Evolutionary conservation across 1,140 invertebrate species (phyloP), one percentile per base, ranked within the genome.

Genomic region (Drosophila ambigua): DNA sequence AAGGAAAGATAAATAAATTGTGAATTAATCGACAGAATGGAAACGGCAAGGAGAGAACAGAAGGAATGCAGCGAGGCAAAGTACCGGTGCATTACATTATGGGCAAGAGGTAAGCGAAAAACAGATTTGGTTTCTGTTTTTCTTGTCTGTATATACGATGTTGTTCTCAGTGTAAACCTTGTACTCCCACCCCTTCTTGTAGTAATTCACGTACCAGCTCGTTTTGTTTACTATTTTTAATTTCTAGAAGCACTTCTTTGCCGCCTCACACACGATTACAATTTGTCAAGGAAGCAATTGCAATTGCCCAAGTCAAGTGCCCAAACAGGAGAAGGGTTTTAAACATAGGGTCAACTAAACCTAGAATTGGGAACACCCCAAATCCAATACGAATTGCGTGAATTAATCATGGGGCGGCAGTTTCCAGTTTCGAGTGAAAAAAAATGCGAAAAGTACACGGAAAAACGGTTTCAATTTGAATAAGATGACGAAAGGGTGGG

Each of bases 361-460:
- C 39, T 26, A 55, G 31, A 55, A 28, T 31, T 20, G 23, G n/a
- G 20, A 35, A 9, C 26, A 28, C 9, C 31, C 35, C 35, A 26
- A 13, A 41, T 46, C 59, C 15, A 35, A 24, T 44, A 46, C 48
- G 45, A 59, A 55, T 48, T 26, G 61, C 63, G 59, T 77, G 62
- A 83, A 87, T 87, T 87, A 88, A 87, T 87, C 75, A 88, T 88
- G 83, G 45, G 50, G 58, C 64, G 57, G 53, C 78, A 88, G 76
- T 81, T 80, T 77, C 58, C 58, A 77, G 65, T 87, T 82, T 77
- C 23, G 24, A 39, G 52, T 53, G 2, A 24, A 35, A 82, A 87
- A 83, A 85, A 87, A 87, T 82, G 83, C 52, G 66, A 79, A 87
- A 87, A 88, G 79, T 87, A 88, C 82, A 82, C 66, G 67, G 59